Conservation (phyloP, 2,797 vertebrate species). For the Gymnoscopelus microlampas region DNA sequence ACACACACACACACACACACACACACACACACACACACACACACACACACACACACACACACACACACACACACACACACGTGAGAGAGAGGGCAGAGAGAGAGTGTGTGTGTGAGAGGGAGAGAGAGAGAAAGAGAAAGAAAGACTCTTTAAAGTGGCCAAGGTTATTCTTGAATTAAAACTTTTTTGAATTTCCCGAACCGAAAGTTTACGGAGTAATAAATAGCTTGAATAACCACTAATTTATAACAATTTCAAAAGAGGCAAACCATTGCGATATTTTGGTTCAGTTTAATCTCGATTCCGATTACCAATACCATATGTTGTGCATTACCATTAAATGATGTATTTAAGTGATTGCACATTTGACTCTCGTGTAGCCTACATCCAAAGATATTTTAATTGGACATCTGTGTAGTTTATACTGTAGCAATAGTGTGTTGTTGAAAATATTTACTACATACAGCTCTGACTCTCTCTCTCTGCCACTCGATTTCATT, state of each 20-base stretch:
- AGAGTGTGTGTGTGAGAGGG: too few relatives aligned
- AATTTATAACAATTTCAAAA: background rate
- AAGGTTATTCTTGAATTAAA: slow-evolving; percentile 6
- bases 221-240: background rate
- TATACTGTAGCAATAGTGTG: background rate
- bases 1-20: too few relatives aligned
- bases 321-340: slow-evolving; percentile 9
- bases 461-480: background rate
- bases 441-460: slow-evolving; percentile 5
- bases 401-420: slow-evolving; percentile 28
- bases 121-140: slow-evolving; percentile 22
- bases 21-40: too few relatives aligned
- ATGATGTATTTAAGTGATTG: background rate
- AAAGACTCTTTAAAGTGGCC: background rate
- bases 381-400: background rate
- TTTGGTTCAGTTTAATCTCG: slow-evolving; percentile 9
- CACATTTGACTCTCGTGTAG: background rate
- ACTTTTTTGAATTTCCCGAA: background rate
- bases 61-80: too few relatives aligned
- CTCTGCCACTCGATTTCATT: background rate
- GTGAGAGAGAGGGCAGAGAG: too few relatives aligned
- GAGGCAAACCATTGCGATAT: background rate
- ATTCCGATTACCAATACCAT: background rate
- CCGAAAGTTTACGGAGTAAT: slow-evolving; percentile 2
- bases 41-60: too few relatives aligned